A percentile compares a stretch with the other conserved stretches of the same genome.
phyloP scores from a whole-genome alignment of 2,888 invertebrate species.

The Linyphia triangularis region DNA sequence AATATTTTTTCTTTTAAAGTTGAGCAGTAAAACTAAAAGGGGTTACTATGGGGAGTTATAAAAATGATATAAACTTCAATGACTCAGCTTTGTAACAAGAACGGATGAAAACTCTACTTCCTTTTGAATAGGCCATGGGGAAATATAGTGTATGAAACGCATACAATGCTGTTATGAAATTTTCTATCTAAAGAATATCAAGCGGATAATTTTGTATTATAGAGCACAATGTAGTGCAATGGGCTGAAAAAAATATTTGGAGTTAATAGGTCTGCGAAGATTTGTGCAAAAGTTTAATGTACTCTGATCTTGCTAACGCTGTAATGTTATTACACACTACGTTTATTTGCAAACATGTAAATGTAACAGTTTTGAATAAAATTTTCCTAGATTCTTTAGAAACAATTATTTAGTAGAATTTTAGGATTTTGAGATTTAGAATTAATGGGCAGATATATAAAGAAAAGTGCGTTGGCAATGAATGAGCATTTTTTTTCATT shows the following conservation, averaged over 20 bases:
- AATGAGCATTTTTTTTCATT: too few relatives aligned
- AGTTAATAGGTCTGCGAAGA: background rate
- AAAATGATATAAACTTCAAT: conserved; percentile 64
- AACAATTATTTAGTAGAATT: too few relatives aligned
- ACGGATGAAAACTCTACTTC: conserved; percentile 25
- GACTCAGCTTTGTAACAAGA: conserved; percentile 24
- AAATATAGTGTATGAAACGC: conserved; percentile 29
- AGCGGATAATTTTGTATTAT: background rate
- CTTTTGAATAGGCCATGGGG: conserved; percentile 46
- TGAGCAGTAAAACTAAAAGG: conserved; percentile 53
- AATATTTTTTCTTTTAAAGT: conserved; percentile 39
- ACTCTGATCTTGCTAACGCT: too few relatives aligned
- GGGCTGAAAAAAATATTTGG: too few relatives aligned
- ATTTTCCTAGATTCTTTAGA: too few relatives aligned
- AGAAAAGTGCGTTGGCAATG: too few relatives aligned
- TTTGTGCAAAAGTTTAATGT: too few relatives aligned
- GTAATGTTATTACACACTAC: too few relatives aligned
- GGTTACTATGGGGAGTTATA: conserved; percentile 52
- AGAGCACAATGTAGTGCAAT: background rate
- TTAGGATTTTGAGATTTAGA: too few relatives aligned
- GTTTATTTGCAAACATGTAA: too few relatives aligned
- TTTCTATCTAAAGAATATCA: conserved; percentile 12
- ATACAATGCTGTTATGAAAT: conserved; percentile 12
- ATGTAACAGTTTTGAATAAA: too few relatives aligned
- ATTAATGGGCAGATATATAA: too few relatives aligned